Evolutionary conservation across 1,140 invertebrate species (phyloP).

Genomic region (Drosophila kepulauana): DNA sequence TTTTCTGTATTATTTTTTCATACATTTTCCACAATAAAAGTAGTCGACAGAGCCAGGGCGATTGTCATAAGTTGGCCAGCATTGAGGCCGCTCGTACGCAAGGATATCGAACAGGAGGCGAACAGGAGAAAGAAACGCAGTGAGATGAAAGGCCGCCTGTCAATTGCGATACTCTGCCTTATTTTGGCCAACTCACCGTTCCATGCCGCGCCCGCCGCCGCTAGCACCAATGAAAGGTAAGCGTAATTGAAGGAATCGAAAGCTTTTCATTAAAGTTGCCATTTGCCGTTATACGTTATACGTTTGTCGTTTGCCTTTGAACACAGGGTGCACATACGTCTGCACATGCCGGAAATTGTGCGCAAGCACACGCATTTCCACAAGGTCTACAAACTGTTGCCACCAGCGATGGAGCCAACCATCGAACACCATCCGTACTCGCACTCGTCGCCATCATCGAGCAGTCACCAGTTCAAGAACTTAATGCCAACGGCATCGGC

Average conservation of each 20-base stretch:
- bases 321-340: slow-evolving; percentile 76
- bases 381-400: slow-evolving; percentile 67
- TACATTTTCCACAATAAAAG: slow-evolving; percentile 66
- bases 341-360: slow-evolving; percentile 77
- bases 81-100: slow-evolving; percentile 35
- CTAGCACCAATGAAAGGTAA: slow-evolving; percentile 63
- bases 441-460: not conserved
- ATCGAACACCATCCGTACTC: not conserved
- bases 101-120: slow-evolving; percentile 20
- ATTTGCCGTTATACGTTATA: too few relatives aligned
- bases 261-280: not conserved
- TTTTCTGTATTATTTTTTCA: not conserved
- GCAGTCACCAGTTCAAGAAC: not conserved
- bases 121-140: slow-evolving; percentile 6
- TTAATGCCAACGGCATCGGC: not conserved
- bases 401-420: slow-evolving; percentile 32
- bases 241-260: not conserved
- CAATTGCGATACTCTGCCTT: slow-evolving; percentile 27
- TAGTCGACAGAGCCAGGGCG: slow-evolving; percentile 56
- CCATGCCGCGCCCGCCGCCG: slow-evolving; percentile 12
- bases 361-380: slow-evolving; percentile 72
- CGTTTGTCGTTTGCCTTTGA: not conserved
- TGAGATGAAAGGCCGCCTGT: slow-evolving; percentile 25
- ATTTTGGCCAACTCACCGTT: slow-evolving; percentile 21
- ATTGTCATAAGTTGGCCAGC: slow-evolving; percentile 73